Evolutionary conservation across 2,888 invertebrate genomes (phyloP).

Genomic region (Alcis repandata): DNA sequence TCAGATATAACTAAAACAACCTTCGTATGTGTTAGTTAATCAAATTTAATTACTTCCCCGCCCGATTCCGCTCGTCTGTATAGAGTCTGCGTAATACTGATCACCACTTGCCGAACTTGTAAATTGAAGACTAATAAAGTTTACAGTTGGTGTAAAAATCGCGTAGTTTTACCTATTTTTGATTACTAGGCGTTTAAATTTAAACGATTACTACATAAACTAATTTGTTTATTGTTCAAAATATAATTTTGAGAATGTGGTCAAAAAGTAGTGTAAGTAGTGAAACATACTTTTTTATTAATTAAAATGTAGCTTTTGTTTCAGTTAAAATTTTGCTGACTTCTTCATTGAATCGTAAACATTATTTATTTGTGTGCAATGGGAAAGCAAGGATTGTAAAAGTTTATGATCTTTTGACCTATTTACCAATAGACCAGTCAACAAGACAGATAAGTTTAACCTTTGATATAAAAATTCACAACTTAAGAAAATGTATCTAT

Average conservation of each 20-base stretch:
- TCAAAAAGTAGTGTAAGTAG: not conserved
- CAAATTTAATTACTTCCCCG: slow-evolving; percentile 35
- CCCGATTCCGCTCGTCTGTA: slow-evolving; percentile 38
- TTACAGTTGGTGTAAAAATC: slow-evolving; percentile 6
- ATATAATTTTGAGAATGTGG: not conserved
- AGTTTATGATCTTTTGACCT: too few species aligned
- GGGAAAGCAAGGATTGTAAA: too few species aligned
- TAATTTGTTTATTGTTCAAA: too few species aligned
- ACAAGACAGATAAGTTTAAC: too few species aligned
- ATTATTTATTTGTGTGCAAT: too few species aligned
- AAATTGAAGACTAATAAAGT: slow-evolving; percentile 37
- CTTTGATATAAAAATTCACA: too few species aligned
- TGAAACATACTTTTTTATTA: too few species aligned
- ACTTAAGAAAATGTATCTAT: too few species aligned
- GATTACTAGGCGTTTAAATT: not conserved
- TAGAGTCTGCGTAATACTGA: slow-evolving; percentile 40
- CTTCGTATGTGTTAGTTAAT: slow-evolving; percentile 43
- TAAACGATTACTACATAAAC: not conserved
- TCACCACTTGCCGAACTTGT: slow-evolving; percentile 33
- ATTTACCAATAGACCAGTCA: too few species aligned
- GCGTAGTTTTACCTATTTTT: slow-evolving; percentile 19
- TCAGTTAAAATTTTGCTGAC: too few species aligned
- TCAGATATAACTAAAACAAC: slow-evolving; percentile 42
- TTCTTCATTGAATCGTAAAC: too few species aligned
- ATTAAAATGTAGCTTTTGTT: too few species aligned